These are phyloP conservation scores for Lampropteryx suffumata DNA, from an alignment of 2,888 invertebrate genomes.

Conservation along the genomic window DNA sequence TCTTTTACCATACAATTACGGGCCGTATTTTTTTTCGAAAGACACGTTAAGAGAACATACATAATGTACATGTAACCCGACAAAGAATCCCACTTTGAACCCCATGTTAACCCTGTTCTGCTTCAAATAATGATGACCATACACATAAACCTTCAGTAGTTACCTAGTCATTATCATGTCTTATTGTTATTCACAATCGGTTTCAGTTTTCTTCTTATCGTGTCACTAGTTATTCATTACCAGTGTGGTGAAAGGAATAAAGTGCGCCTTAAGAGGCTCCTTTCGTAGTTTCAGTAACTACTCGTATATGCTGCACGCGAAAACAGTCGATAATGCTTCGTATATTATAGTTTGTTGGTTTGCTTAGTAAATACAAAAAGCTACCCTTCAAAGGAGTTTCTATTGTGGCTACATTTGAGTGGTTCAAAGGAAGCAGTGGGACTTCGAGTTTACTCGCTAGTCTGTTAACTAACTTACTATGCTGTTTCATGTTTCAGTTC, in stretches of 20 bases:
- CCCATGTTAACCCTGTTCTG: neutral
- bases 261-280: too few species aligned
- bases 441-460: slow-evolving; percentile 14
- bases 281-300: too few species aligned
- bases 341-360: slow-evolving; percentile 6
- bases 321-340: neutral
- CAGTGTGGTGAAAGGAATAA: too few species aligned
- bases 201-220: too few species aligned
- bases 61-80: too few species aligned
- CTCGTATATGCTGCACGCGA: neutral
- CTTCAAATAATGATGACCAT: neutral
- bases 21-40: too few species aligned
- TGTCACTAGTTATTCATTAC: too few species aligned
- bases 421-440: slow-evolving; percentile 29
- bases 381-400: slow-evolving; percentile 28
- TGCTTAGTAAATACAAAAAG: slow-evolving; percentile 17
- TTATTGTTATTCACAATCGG: neutral
- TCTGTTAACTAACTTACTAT: slow-evolving; percentile 18
- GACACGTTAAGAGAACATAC: neutral
- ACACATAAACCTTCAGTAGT: neutral
- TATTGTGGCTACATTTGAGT: slow-evolving; percentile 34
- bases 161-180: neutral
- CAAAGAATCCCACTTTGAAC: too few species aligned
- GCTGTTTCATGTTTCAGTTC: slow-evolving; percentile 2
- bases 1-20: too few species aligned